These are phyloP conservation scores for Drosophila ezoana DNA, from an alignment of 2,888 invertebrate genomes.

Conservation along the genomic window DNA sequence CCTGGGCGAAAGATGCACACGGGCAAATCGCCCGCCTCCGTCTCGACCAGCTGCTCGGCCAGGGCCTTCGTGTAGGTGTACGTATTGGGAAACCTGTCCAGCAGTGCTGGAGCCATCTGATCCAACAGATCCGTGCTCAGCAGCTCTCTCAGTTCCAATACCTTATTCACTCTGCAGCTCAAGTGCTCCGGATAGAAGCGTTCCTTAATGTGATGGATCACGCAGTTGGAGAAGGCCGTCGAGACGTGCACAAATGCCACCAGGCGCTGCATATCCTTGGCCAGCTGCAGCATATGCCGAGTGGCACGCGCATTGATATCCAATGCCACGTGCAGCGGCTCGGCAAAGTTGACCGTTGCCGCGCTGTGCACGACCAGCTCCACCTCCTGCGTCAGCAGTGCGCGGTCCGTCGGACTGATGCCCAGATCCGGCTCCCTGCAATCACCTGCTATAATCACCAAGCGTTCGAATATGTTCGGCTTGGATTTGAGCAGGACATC, in stretches of 20 bases:
- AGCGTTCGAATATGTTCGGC: slow-evolving; percentile 76
- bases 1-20: slow-evolving; percentile 89
- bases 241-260: slow-evolving; percentile 88
- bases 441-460: slow-evolving; percentile 84
- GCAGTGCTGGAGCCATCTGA: not conserved
- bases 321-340: slow-evolving; percentile 88
- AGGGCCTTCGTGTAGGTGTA: slow-evolving; percentile 90
- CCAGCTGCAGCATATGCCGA: slow-evolving; percentile 87
- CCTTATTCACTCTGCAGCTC: slow-evolving; percentile 78
- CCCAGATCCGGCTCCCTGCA: slow-evolving; percentile 82
- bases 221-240: slow-evolving; percentile 89
- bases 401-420: slow-evolving; percentile 81
- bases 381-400: slow-evolving; percentile 71
- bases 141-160: slow-evolving; percentile 78
- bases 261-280: slow-evolving; percentile 86
- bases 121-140: slow-evolving; percentile 70
- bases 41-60: slow-evolving; percentile 87
- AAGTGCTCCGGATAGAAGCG: slow-evolving; percentile 82
- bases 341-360: slow-evolving; percentile 93
- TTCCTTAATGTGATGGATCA: slow-evolving; percentile 82
- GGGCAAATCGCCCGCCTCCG: slow-evolving; percentile 87
- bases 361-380: slow-evolving; percentile 93
- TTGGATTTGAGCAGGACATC: slow-evolving; percentile 50
- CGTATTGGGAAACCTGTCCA: slow-evolving; percentile 87
- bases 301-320: slow-evolving; percentile 90